Conservation (phyloP, 2,113 vertebrate genomes). For the Platichthys flesus region DNA sequence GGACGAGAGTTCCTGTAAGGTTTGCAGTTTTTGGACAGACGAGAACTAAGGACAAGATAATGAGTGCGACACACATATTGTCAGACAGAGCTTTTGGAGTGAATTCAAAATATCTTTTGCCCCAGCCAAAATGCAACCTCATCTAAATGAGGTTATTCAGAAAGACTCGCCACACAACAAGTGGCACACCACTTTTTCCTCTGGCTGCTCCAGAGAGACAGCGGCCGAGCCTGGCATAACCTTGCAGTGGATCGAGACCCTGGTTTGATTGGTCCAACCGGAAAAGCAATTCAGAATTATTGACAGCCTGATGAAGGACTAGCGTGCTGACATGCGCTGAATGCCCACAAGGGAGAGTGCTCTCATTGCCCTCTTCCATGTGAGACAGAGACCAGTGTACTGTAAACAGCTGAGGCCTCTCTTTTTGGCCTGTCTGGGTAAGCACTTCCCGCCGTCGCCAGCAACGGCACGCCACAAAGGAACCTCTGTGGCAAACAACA, state of each 20-base stretch:
- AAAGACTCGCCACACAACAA: constrained; percentile 38
- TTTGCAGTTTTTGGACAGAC: constrained; percentile 57
- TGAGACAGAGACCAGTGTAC: constrained; percentile 70
- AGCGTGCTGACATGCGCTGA: constrained; percentile 66
- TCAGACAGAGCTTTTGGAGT: constrained; percentile 53
- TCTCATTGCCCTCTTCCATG: constrained; percentile 72
- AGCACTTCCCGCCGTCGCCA: constrained; percentile 68
- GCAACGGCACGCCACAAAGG: constrained; percentile 74
- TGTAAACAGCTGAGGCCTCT: constrained; percentile 79
- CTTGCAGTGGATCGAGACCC: constrained; percentile 56
- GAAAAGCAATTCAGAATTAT: constrained; percentile 71
- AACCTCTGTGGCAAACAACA: constrained; percentile 77
- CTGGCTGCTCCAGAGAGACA: constrained; percentile 22
- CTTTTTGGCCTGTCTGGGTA: constrained; percentile 69
- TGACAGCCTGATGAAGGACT: constrained; percentile 68
- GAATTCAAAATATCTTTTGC: constrained; percentile 59
- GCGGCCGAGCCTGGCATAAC: constrained; percentile 55
- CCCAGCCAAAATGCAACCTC: constrained; percentile 61
- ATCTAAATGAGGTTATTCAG: constrained; percentile 60
- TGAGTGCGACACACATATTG: constrained; percentile 47
- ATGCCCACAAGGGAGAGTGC: constrained; percentile 68
- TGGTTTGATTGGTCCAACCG: constrained; percentile 63
- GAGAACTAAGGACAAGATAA: constrained; percentile 64
- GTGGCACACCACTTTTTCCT: constrained; percentile 46
- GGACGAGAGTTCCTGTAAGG: constrained; percentile 49